Percentiles rank a stretch among this genome's conserved stretches.
phyloP scores from a whole-genome alignment of 2,113 vertebrate species.

The Rhadina sibilatrix region DNA sequence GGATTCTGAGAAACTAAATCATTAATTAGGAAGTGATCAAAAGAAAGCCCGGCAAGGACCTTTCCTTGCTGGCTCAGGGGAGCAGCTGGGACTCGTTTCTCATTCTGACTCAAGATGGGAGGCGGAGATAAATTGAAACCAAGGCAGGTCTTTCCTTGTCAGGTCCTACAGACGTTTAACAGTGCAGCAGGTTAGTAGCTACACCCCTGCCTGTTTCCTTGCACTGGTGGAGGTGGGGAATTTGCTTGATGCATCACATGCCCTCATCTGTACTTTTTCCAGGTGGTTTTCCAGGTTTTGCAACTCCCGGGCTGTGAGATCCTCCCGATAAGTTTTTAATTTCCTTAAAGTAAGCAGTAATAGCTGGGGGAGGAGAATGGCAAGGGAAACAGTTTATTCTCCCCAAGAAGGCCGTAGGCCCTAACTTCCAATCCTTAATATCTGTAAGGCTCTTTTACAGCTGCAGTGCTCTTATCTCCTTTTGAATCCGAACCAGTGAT shows the following conservation, averaged over 20 bases:
- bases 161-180: not conserved
- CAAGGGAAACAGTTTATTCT: not conserved
- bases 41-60: not conserved
- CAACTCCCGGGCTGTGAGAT: not conserved
- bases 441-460: not conserved
- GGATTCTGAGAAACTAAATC: not conserved
- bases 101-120: not conserved
- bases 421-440: not conserved
- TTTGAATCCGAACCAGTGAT: not conserved
- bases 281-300: not conserved
- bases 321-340: not conserved
- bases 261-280: not conserved
- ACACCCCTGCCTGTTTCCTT: not conserved
- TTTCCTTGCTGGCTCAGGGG: not conserved
- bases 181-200: not conserved
- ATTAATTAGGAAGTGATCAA: not conserved
- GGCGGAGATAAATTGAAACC: not conserved
- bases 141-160: fast-evolving
- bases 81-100: not conserved
- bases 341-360: not conserved
- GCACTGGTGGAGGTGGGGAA: not conserved
- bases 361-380: too few relatives aligned
- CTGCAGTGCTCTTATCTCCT: not conserved
- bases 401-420: not conserved
- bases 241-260: not conserved